phyloP scores from a whole-genome alignment of 2,888 invertebrate species.

The Phragmatobia fuliginosa region DNA sequence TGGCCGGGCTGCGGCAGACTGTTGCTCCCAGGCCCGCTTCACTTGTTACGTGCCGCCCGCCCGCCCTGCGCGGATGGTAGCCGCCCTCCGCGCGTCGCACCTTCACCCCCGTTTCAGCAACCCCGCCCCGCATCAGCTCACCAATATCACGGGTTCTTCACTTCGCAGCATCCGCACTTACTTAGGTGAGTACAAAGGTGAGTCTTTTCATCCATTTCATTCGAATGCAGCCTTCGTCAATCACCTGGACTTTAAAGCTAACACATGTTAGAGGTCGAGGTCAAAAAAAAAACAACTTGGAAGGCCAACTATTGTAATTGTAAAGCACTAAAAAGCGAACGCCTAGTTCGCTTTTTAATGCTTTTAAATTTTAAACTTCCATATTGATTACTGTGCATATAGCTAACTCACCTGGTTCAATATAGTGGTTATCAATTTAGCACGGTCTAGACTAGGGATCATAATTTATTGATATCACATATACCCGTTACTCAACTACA shows the following conservation, averaged over 20 bases:
- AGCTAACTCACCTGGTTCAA: not conserved
- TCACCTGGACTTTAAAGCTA: constrained; percentile 27
- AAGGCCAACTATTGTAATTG: constrained; percentile 2
- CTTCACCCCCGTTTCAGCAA: constrained; percentile 62
- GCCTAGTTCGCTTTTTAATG: constrained; percentile 5
- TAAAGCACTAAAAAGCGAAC: too few relatives aligned
- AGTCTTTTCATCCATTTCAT: constrained; percentile 42
- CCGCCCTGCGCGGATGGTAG: constrained; percentile 70
- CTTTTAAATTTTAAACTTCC: constrained; percentile 4
- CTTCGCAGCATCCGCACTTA: constrained; percentile 78
- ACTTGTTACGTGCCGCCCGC: constrained; percentile 85
- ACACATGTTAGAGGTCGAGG: constrained; percentile 20
- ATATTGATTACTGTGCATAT: constrained; percentile 12
- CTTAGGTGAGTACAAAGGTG: constrained; percentile 62
- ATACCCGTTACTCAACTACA: constrained; percentile 16
- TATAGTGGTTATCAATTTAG: constrained; percentile 8
- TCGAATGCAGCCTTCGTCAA: constrained; percentile 43
- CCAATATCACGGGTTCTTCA: constrained; percentile 79
- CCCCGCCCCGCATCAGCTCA: constrained; percentile 76
- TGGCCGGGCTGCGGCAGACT: constrained; percentile 86
- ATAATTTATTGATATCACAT: constrained; percentile 34
- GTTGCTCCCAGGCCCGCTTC: constrained; percentile 86
- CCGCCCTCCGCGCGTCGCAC: constrained; percentile 60
- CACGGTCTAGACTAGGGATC: constrained; percentile 19
- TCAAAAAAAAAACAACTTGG: constrained; percentile 11